Conservation (phyloP, 2,113 vertebrate genomes). For the Gasterosteus aculeatus region DNA sequence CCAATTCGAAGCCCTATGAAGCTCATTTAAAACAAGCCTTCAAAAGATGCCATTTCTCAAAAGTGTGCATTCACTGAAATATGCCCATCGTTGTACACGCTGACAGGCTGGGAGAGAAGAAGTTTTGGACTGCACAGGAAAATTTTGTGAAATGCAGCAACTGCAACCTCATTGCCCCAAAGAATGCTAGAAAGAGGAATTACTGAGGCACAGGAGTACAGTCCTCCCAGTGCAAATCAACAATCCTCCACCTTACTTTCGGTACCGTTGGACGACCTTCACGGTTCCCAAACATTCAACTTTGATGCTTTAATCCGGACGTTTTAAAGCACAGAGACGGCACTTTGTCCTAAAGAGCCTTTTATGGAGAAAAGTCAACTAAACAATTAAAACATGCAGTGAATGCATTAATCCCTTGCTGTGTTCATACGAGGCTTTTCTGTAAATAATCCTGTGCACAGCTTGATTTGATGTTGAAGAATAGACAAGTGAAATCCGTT, state of each 20-base stretch:
- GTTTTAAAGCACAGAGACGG: constrained; percentile 13
- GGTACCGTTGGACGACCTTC: constrained; percentile 15
- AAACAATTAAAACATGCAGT: constrained; percentile 23
- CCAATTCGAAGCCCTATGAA: not conserved
- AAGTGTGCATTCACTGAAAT: not conserved
- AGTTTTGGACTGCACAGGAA: not conserved
- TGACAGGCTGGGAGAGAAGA: not conserved
- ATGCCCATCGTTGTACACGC: not conserved
- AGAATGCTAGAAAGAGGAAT: not conserved
- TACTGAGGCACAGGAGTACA: not conserved
- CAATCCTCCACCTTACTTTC: constrained; percentile 15
- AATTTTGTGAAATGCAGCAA: not conserved
- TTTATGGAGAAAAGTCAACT: constrained; percentile 34
- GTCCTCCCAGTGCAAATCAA: not conserved
- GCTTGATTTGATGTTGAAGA: constrained; percentile 39
- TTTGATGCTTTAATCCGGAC: constrained; percentile 19
- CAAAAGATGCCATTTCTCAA: not conserved
- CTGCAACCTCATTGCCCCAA: not conserved
- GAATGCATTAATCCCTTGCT: constrained; percentile 28
- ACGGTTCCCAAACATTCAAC: constrained; percentile 14
- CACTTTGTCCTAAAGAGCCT: constrained; percentile 9
- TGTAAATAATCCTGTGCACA: constrained; percentile 44
- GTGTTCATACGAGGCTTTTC: constrained; percentile 23
- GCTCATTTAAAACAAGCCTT: not conserved
- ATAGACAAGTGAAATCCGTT: constrained; percentile 11